Evolutionary conservation across 2,113 vertebrate species (phyloP).

Genomic region (Eolophus roseicapilla): DNA sequence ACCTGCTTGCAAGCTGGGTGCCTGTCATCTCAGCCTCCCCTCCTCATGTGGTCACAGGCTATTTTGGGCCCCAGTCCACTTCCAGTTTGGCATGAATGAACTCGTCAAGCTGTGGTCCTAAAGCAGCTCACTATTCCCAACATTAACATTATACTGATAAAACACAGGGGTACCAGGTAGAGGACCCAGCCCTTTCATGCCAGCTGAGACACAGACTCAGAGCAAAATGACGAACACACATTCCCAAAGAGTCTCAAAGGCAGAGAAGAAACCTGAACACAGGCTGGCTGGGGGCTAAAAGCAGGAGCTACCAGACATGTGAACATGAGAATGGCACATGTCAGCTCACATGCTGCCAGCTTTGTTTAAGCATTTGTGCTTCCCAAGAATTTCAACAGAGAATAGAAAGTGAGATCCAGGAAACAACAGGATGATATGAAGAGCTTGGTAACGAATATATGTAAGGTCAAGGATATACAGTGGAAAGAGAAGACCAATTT

Average conservation of each 20-base stretch:
- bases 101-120: neutral
- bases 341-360: neutral
- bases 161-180: neutral
- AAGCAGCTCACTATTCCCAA: neutral
- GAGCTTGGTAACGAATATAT: neutral
- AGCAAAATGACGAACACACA: neutral
- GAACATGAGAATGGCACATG: neutral
- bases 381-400: neutral
- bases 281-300: neutral
- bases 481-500: neutral
- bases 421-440: neutral
- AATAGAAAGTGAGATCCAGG: neutral
- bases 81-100: neutral
- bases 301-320: neutral
- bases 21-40: neutral
- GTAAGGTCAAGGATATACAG: neutral
- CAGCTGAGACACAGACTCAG: neutral
- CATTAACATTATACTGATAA: neutral
- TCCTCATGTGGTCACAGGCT: neutral
- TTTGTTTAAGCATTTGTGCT: neutral
- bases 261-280: neutral
- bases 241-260: neutral
- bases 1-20: neutral
- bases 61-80: neutral
- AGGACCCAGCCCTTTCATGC: neutral